Evolutionary conservation across 2,113 vertebrate genomes (phyloP).

Genomic region (Collichthys lucidus): DNA sequence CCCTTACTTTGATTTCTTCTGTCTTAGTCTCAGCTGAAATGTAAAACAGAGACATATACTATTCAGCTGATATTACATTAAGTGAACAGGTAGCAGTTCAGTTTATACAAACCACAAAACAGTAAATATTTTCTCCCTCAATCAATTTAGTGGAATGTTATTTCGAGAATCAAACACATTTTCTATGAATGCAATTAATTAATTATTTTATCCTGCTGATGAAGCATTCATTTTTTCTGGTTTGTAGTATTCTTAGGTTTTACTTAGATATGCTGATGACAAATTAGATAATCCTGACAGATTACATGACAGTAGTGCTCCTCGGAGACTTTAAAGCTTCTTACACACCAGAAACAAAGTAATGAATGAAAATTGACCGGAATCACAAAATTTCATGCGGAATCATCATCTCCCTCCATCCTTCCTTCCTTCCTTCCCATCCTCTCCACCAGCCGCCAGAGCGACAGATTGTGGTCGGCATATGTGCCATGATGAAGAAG

Average conservation of each 20-base stretch:
- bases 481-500: constrained; percentile 99
- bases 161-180: neutral
- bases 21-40: neutral
- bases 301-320: neutral
- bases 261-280: neutral
- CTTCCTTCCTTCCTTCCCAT: neutral
- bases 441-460: constrained; percentile 86
- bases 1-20: neutral
- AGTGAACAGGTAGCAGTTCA: neutral
- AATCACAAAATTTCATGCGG: too few species aligned
- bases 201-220: neutral
- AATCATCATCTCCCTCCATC: neutral
- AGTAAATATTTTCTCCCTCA: neutral
- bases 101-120: neutral
- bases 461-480: constrained; percentile 96
- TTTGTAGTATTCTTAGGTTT: neutral
- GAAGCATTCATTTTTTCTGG: neutral
- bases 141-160: neutral
- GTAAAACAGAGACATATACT: too few species aligned
- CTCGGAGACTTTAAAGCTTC: neutral
- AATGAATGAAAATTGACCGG: neutral
- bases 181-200: neutral
- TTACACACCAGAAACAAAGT: neutral
- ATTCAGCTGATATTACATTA: neutral
- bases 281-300: neutral